Evolutionary conservation across 2,888 invertebrate species (phyloP).

Genomic region (Caenorhabditis sp.): DNA sequence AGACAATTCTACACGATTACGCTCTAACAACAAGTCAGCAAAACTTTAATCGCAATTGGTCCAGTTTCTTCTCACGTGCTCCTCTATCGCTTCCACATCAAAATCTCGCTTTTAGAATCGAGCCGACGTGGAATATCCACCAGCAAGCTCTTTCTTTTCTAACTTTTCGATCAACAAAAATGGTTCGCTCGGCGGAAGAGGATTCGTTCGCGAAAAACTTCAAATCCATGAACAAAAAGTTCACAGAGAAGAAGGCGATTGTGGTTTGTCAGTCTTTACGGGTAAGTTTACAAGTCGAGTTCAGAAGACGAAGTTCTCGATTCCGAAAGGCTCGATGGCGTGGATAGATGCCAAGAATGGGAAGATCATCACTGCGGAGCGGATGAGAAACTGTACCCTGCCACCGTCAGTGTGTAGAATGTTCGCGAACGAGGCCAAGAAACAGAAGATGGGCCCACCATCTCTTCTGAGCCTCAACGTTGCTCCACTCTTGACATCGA

Average conservation of each 20-base stretch:
- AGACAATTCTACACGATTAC: too few species aligned
- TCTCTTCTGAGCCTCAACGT: slow-evolving; percentile 40
- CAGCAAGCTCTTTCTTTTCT: neutral
- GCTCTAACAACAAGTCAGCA: too few species aligned
- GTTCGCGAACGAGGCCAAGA: slow-evolving; percentile 22
- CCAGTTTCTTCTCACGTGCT: too few species aligned
- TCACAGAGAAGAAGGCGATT: neutral
- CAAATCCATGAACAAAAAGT: too few species aligned
- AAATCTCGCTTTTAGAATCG: too few species aligned
- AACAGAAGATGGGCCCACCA: neutral
- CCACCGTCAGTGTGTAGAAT: slow-evolving; percentile 14
- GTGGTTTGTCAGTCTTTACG: too few species aligned
- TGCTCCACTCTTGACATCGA: neutral
- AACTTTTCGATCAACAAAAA: neutral
- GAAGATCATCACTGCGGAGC: slow-evolving; percentile 23
- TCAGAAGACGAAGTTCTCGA: neutral
- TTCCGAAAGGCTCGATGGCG: slow-evolving; percentile 45
- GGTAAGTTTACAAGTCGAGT: neutral
- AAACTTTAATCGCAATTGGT: too few species aligned
- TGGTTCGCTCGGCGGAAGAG: too few species aligned
- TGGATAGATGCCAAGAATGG: slow-evolving; percentile 24
- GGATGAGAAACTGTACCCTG: neutral
- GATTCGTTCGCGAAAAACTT: too few species aligned
- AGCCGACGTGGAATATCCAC: too few species aligned
- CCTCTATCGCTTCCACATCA: too few species aligned